These are phyloP conservation scores for Epinephelus lanceolatus DNA, from an alignment of 2,113 vertebrate species.

Conservation along the genomic window DNA sequence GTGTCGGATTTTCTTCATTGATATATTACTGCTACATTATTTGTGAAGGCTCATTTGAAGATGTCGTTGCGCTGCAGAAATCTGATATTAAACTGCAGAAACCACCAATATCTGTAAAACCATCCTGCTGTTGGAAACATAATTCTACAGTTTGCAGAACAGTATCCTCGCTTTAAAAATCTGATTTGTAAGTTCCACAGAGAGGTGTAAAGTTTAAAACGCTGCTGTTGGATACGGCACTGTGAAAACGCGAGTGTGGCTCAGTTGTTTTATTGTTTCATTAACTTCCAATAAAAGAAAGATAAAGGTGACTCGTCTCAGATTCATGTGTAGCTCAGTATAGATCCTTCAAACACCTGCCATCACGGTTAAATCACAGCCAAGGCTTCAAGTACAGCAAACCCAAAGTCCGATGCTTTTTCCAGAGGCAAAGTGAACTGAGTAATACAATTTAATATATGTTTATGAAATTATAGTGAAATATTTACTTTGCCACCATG, in stretches of 20 bases:
- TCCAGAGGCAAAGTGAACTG: background rate
- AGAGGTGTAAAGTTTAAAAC: conserved; percentile 37
- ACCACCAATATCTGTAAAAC: background rate
- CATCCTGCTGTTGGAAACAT: conserved; percentile 14
- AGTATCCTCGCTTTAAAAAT: conserved; percentile 2
- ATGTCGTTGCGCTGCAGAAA: background rate
- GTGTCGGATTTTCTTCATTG: conserved; percentile 11
- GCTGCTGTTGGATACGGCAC: background rate
- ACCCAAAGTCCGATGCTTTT: background rate
- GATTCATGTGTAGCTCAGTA: background rate
- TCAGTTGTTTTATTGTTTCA: conserved; percentile 64
- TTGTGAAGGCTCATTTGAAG: conserved; percentile 35
- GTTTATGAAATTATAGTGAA: conserved; percentile 37
- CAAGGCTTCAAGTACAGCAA: background rate
- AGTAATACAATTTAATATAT: conserved; percentile 13
- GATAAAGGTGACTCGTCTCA: background rate
- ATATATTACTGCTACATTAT: conserved; percentile 31
- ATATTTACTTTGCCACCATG: conserved; percentile 13
- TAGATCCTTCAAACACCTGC: conserved; percentile 38
- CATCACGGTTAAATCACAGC: conserved; percentile 15
- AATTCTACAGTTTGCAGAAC: background rate
- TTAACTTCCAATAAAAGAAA: conserved; percentile 72
- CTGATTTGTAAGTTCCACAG: conserved; percentile 24
- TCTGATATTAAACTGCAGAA: conserved; percentile 41
- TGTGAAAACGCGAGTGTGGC: conserved; percentile 42